Conservation (phyloP, 2,797 vertebrate genomes). For the Sebastes iracundus region DNA sequence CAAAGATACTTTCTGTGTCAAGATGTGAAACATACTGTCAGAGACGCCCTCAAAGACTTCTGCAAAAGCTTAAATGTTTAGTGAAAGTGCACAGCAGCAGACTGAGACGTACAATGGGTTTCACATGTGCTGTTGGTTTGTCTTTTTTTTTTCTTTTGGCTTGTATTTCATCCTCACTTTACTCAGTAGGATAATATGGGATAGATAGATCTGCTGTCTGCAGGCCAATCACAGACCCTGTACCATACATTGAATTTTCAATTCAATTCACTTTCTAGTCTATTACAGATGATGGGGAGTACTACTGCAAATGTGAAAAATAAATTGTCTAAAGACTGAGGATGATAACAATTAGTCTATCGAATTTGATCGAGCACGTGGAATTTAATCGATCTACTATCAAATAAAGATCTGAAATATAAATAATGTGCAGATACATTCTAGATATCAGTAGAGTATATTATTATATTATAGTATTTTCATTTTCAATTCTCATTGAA, state of each 20-base stretch:
- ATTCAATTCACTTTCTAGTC: not conserved
- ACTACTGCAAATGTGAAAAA: not conserved
- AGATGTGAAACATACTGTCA: not conserved
- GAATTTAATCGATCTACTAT: too few relatives aligned
- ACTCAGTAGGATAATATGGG: not conserved
- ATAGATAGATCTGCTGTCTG: not conserved
- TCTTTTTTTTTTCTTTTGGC: not conserved
- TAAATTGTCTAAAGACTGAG: too few relatives aligned
- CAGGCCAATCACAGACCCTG: not conserved
- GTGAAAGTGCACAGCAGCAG: not conserved
- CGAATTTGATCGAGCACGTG: too few relatives aligned
- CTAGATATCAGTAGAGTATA: too few relatives aligned
- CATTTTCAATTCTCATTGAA: too few relatives aligned
- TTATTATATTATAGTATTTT: too few relatives aligned
- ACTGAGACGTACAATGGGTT: not conserved
- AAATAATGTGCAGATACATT: too few relatives aligned
- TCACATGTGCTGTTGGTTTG: not conserved
- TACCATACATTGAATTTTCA: not conserved
- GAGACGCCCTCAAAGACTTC: not conserved
- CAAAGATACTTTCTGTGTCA: not conserved
- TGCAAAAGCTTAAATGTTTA: not conserved
- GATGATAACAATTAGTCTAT: too few relatives aligned
- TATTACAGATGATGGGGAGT: not conserved
- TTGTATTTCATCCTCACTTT: not conserved
- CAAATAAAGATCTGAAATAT: too few relatives aligned